Evolutionary conservation across 2,797 vertebrate species (phyloP), one percentile per base, ranked within the genome.

Genomic region (Melanotaenia parkinsoni): DNA sequence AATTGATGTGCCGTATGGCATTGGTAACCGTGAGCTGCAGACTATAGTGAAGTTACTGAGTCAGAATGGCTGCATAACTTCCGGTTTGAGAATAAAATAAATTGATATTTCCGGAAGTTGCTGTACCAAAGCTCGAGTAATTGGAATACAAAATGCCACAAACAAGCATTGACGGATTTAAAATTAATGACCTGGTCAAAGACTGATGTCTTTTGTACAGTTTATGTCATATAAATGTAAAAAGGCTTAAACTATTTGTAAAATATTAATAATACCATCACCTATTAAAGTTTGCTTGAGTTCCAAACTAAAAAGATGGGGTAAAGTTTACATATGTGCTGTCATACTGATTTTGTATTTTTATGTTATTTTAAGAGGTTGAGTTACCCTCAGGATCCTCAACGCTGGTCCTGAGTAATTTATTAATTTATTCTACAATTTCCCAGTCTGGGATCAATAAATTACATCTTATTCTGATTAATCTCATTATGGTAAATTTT

Each of bases 61-160:
- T 30, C 28, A 32, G 12, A 18, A 57, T 32, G 16, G 26, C 18
- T 0, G 33, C 3, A 2, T 0, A 0, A 63, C 66, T 72, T 91
- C 89, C 84, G 77, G 79, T 59, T 87, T 86, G 66, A 84, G 0
- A 91, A 78, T 86, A 86, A 77, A 58, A 70, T 35, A 32, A 0
- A 20, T 0, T 0, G 56, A 14, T 13, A 67, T 28, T 79, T 82
- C 81, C 76, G 67, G 71, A 26, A 64, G 45, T 50, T 2, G 20
- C n/a, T 30, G 5, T 45, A 20, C 7, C 6, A 47, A 14, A 47
- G 14, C 16, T 18, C 16, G 5, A 5, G 18, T 47, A 18, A n/a
- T 47, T 47, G 9, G 1, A 45, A n/a, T 9, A 47, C 9, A 50
- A 22, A 3, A 50, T 47, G 45, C 4, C 45, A 9, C 18, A 2